Conservation (phyloP, 2,888 invertebrate species). For the Noctua pronuba region DNA sequence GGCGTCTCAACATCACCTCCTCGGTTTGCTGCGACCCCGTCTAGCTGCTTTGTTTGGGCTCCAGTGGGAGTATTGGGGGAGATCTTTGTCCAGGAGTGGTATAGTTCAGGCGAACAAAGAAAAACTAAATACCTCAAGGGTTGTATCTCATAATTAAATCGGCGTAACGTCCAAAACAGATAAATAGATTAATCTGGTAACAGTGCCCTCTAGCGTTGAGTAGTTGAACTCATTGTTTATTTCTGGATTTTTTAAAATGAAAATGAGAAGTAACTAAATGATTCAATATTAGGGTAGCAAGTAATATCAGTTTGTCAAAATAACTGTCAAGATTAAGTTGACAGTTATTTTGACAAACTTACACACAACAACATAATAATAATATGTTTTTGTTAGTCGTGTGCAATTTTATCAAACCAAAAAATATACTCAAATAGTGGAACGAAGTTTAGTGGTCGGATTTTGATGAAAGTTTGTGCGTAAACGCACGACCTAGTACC, state of each 20-base stretch:
- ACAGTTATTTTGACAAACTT: neutral
- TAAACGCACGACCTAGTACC: neutral
- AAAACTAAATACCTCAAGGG: neutral
- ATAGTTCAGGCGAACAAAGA: neutral
- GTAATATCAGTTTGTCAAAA: neutral
- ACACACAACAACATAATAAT: neutral
- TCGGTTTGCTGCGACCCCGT: neutral
- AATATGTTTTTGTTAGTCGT: neutral
- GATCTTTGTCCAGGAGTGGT: neutral
- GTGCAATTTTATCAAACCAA: neutral
- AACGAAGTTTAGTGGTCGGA: neutral
- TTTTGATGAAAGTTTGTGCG: neutral
- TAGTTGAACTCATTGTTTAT: neutral
- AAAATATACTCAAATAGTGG: neutral
- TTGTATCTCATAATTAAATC: neutral
- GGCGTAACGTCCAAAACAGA: neutral
- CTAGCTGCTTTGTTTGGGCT: neutral
- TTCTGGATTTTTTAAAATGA: neutral
- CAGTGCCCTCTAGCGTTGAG: conserved; percentile 12
- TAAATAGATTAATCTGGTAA: neutral
- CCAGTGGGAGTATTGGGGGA: neutral
- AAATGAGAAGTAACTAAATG: neutral
- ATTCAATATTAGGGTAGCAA: neutral
- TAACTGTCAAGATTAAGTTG: no score
- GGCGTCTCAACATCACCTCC: neutral